Evolutionary conservation across 92 coral and sea anemone genomes (phyloP).

Genomic region (Virgularia gustaviana): DNA sequence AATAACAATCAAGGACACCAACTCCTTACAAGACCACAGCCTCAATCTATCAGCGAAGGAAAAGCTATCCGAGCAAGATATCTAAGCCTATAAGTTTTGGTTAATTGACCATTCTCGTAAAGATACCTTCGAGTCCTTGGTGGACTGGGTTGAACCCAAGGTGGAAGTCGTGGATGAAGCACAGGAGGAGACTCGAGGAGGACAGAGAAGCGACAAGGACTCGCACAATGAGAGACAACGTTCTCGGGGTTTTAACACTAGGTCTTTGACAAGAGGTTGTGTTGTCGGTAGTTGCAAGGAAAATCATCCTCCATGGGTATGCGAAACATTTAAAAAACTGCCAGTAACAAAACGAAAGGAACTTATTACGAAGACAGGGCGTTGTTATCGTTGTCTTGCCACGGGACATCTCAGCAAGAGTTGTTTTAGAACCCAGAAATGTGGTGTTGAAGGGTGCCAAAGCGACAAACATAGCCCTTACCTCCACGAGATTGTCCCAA

Average conservation of each 20-base stretch:
- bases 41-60: constrained; percentile 48
- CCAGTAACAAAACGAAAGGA: background rate
- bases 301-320: background rate
- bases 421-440: background rate
- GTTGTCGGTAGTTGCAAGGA: constrained; percentile 26
- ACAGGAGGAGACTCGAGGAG: constrained; percentile 16
- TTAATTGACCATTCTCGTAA: constrained; percentile 37
- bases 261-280: constrained; percentile 3
- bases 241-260: constrained; percentile 17
- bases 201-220: background rate
- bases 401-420: constrained; percentile 12
- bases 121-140: constrained; percentile 25
- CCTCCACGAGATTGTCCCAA: too few relatives aligned
- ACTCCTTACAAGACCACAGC: background rate
- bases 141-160: constrained; percentile 16
- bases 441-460: constrained; percentile 9
- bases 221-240: background rate
- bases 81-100: constrained; percentile 53
- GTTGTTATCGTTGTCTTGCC: constrained; percentile 27
- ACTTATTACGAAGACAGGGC: constrained; percentile 21
- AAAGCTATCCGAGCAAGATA: constrained; percentile 45
- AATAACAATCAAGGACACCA: background rate
- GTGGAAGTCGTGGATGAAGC: constrained; percentile 44
- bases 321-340: background rate
- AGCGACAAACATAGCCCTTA: constrained; percentile 12